Evolutionary conservation across 2,797 vertebrate species (phyloP).

Genomic region (Myoxocephalus aenaeus): DNA sequence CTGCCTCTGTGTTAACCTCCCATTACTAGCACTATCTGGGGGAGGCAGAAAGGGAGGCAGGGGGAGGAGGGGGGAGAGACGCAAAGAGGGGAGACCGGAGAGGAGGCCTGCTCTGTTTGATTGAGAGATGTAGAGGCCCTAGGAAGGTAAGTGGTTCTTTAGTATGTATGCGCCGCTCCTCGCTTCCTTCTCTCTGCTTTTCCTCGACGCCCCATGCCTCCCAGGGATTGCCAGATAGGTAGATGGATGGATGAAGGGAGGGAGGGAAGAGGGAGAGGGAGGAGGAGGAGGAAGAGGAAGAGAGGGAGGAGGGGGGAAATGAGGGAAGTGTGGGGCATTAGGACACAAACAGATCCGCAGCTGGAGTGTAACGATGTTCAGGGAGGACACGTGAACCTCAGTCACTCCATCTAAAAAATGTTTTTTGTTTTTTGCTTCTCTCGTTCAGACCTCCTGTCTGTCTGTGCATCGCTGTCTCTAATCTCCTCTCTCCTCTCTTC

Average conservation of each 20-base stretch:
- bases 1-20: constrained; percentile 99
- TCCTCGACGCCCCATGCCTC: constrained; percentile 76
- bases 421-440: constrained; percentile 10
- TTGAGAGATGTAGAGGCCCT: constrained; percentile 83
- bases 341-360: constrained; percentile 78
- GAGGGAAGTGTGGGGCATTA: constrained; percentile 81
- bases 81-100: constrained; percentile 64
- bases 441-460: constrained; percentile 13
- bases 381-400: constrained; percentile 51
- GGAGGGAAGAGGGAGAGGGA: constrained; percentile 26
- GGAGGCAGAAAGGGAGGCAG: constrained; percentile 55
- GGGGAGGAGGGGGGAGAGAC: constrained; percentile 21
- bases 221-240: constrained; percentile 82
- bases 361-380: constrained; percentile 67
- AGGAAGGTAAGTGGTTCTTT: constrained; percentile 87
- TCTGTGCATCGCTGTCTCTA: constrained; percentile 30
- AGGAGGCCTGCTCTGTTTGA: constrained; percentile 81
- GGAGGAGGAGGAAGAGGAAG: constrained; percentile 40
- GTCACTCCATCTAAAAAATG: constrained; percentile 50
- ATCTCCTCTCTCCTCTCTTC: constrained; percentile 28
- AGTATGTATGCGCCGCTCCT: constrained; percentile 84
- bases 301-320: constrained; percentile 63
- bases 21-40: constrained; percentile 95
- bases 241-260: constrained; percentile 76
- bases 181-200: constrained; percentile 74